These are phyloP conservation scores for Pycnomerus fuliginosus DNA, from an alignment of 2,888 invertebrate genomes.

Conservation along the genomic window DNA sequence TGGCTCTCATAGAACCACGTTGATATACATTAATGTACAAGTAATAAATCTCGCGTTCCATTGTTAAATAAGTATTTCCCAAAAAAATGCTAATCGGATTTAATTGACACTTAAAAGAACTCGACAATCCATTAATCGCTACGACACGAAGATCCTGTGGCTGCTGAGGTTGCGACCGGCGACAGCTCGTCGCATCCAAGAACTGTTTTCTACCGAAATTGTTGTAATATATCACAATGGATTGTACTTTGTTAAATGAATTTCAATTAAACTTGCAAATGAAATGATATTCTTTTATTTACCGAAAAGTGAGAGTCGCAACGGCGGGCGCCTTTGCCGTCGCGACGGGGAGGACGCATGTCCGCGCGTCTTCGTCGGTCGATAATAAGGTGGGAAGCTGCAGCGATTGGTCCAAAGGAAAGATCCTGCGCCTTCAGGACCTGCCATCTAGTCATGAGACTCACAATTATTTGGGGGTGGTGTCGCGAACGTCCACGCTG, in stretches of 20 bases:
- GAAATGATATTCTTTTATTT: conserved; percentile 11
- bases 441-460: conserved; percentile 46
- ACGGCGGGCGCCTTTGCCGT: conserved; percentile 26
- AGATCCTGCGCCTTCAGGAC: conserved; percentile 40
- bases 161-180: conserved; percentile 27
- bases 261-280: conserved; percentile 43
- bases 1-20: conserved; percentile 18
- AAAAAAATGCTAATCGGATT: conserved; percentile 36
- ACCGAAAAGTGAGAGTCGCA: conserved; percentile 15
- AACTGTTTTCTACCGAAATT: conserved; percentile 49
- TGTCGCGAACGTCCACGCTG: conserved; percentile 43
- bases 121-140: conserved; percentile 49
- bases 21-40: conserved; percentile 37
- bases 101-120: conserved; percentile 36
- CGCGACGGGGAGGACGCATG: conserved; percentile 23
- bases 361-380: conserved; percentile 25
- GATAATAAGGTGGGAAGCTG: conserved; percentile 34
- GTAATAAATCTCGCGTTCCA: conserved; percentile 42
- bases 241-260: conserved; percentile 55
- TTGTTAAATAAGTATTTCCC: conserved; percentile 40
- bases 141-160: conserved; percentile 23
- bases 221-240: conserved; percentile 53
- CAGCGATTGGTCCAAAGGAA: conserved; percentile 40
- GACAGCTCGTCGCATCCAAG: conserved; percentile 31
- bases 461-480: conserved; percentile 46